Conservation (phyloP, 2,113 vertebrate genomes). For the Phrynocephalus versicolor region DNA sequence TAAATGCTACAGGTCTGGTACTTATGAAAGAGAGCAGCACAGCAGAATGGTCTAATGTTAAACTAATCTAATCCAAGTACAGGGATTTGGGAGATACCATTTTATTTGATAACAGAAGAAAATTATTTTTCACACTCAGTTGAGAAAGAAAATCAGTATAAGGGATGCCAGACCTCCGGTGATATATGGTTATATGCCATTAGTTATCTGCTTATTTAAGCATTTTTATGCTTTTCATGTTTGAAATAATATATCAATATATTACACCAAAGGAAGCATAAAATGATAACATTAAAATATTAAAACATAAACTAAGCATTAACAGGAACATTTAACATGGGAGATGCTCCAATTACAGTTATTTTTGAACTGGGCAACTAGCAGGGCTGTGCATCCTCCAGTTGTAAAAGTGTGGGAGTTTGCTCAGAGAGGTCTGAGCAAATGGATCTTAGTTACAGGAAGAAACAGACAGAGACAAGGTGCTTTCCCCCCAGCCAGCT, state of each 20-base stretch:
- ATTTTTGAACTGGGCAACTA: background rate
- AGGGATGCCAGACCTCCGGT: background rate
- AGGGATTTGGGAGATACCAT: constrained; percentile 33
- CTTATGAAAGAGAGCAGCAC: constrained; percentile 37
- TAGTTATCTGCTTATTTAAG: background rate
- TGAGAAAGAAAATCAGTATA: background rate
- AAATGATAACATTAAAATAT: background rate
- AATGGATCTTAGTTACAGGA: too few relatives aligned
- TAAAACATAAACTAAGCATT: background rate
- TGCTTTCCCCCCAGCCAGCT: too few relatives aligned
- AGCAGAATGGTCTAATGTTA: constrained; percentile 14
- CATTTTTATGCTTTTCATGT: background rate
- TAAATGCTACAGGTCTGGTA: constrained; percentile 39
- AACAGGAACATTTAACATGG: background rate
- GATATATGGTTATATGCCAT: background rate
- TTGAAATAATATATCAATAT: background rate
- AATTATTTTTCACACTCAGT: background rate
- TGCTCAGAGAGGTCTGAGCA: too few relatives aligned
- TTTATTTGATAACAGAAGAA: constrained; percentile 27
- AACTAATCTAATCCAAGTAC: constrained; percentile 19
- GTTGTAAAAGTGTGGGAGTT: too few relatives aligned
- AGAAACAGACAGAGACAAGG: too few relatives aligned
- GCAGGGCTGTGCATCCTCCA: too few relatives aligned
- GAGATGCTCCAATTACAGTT: background rate
- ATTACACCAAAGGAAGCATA: background rate